Evolutionary conservation across 2,888 invertebrate genomes (phyloP).

Genomic region (Lasioglossum morio): DNA sequence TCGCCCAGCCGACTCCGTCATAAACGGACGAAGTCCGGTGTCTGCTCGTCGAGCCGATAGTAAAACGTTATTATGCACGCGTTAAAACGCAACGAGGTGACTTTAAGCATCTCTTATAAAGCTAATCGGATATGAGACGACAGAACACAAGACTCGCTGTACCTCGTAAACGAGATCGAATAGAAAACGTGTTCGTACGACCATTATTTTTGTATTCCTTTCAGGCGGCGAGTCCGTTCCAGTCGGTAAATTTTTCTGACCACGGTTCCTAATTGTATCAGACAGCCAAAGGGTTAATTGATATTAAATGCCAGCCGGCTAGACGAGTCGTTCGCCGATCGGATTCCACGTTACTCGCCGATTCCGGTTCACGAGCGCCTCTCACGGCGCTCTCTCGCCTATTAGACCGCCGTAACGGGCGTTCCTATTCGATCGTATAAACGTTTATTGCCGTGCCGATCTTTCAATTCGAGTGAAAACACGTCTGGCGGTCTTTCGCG

Average conservation of each 20-base stretch:
- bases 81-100: neutral
- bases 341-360: slow-evolving; percentile 28
- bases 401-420: slow-evolving; percentile 28
- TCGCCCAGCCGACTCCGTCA: neutral
- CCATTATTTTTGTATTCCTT: neutral
- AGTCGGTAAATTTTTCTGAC: neutral
- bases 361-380: slow-evolving; percentile 14
- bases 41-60: neutral
- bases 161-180: neutral
- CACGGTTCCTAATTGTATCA: neutral
- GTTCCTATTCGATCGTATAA: slow-evolving; percentile 30
- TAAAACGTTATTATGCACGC: neutral
- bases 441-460: slow-evolving; percentile 28
- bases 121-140: slow-evolving; percentile 1
- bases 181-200: neutral
- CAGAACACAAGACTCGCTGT: neutral
- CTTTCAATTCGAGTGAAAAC: slow-evolving; percentile 35
- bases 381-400: slow-evolving; percentile 25
- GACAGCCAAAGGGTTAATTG: neutral
- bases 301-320: neutral
- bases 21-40: neutral
- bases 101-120: neutral
- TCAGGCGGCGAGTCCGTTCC: too few relatives aligned
- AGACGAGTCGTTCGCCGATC: neutral
- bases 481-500: slow-evolving; percentile 7